A percentile compares a stretch with the other conserved stretches of the same genome.
phyloP scores from a whole-genome alignment of 1,140 invertebrate genomes.

The Lutraria rhynchaena region DNA sequence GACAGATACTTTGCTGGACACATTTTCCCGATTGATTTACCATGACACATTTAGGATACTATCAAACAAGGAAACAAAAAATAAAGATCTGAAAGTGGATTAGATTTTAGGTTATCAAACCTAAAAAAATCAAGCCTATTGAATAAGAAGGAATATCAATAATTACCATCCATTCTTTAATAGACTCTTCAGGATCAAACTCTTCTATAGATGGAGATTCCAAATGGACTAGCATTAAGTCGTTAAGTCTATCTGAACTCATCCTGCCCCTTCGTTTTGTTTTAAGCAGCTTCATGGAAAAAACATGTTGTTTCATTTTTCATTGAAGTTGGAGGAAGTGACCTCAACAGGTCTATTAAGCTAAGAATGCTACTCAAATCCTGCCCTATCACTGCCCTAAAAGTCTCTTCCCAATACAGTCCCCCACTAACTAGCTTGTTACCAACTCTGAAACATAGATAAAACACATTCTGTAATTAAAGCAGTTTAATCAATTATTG shows the following conservation, averaged over 20 bases:
- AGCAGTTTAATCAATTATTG: no score
- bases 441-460: background rate
- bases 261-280: background rate
- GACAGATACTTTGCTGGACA: no score
- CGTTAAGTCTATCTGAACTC: background rate
- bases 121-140: no score
- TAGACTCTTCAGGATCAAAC: background rate
- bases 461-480: no score
- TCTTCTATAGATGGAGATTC: conserved; percentile 7
- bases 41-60: no score
- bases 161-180: conserved; percentile 14
- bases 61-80: no score
- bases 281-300: background rate
- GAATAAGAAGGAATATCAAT: no score
- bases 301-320: conserved; percentile 1
- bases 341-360: background rate
- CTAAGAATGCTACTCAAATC: background rate
- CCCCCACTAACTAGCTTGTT: conserved; percentile 4
- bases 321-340: background rate
- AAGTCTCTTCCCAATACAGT: background rate
- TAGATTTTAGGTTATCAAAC: no score
- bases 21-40: no score
- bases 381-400: background rate
- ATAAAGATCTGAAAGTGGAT: no score
- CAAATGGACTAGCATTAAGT: background rate